Evolutionary conservation across 2,888 invertebrate species (phyloP).

Genomic region (Malacosoma neustria): DNA sequence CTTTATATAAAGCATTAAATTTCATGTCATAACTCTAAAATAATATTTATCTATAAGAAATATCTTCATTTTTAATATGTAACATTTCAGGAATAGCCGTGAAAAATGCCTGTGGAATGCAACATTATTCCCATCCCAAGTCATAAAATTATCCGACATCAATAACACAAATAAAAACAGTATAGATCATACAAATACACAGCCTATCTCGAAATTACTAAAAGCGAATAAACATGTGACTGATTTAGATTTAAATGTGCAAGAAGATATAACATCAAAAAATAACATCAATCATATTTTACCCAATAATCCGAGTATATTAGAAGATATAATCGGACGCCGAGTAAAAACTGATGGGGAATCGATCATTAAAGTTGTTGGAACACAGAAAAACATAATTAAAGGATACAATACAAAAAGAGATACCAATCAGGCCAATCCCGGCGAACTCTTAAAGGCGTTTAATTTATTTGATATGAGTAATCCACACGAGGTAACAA

Average conservation of each 20-base stretch:
- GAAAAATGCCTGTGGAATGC: constrained; percentile 17
- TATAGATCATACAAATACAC: no score
- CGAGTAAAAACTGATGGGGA: background rate
- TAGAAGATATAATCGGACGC: background rate
- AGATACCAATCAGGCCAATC: background rate
- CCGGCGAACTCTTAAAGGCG: background rate
- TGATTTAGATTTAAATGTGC: no score
- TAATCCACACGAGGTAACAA: no score
- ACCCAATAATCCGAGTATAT: background rate
- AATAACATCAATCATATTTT: background rate
- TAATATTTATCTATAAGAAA: no score
- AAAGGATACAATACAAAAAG: background rate
- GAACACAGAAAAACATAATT: background rate
- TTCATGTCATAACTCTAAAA: no score
- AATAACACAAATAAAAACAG: no score
- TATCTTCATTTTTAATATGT: no score
- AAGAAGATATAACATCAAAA: no score
- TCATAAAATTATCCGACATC: no score
- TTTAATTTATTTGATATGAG: background rate
- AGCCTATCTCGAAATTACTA: constrained; percentile 10
- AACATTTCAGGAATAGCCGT: constrained; percentile 15
- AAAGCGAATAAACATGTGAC: constrained; percentile 1
- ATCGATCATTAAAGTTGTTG: background rate
- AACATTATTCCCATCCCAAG: no score
- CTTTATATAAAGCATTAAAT: no score